Percentiles rank a stretch among this genome's conserved stretches.
These are phyloP conservation scores for Tetrax tetrax DNA, from an alignment of 2,113 vertebrate genomes.

Conservation along the genomic window DNA sequence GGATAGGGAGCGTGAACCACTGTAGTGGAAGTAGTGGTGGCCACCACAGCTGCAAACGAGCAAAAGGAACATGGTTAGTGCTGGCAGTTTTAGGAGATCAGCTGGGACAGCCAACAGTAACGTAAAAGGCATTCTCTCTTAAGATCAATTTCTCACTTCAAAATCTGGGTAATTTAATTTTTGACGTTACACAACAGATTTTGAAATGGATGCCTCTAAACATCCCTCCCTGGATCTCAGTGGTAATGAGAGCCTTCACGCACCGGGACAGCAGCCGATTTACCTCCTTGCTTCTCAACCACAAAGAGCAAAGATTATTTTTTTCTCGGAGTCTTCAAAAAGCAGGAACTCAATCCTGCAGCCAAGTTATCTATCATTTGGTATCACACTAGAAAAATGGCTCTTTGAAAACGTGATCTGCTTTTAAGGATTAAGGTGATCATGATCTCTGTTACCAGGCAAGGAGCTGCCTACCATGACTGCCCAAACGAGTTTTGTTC, in stretches of 20 bases:
- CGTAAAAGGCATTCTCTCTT: background rate
- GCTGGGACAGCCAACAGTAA: background rate
- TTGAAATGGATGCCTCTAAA: background rate
- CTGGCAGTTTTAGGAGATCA: background rate
- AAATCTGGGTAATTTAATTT: background rate
- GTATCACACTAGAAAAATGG: background rate
- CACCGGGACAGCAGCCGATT: background rate
- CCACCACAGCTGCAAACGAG: conserved; percentile 79
- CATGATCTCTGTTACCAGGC: background rate
- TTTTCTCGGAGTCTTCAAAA: background rate
- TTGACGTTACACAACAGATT: background rate
- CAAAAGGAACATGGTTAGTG: background rate
- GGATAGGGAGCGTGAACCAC: conserved; percentile 82
- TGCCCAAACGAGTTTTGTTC: background rate
- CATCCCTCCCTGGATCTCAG: background rate
- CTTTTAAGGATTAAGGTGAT: background rate
- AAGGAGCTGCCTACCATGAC: background rate
- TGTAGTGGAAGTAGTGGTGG: conserved; percentile 81
- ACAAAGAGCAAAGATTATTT: background rate
- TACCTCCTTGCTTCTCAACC: background rate
- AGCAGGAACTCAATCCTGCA: background rate
- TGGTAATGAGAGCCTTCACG: background rate
- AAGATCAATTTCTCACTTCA: background rate
- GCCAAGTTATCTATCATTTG: background rate
- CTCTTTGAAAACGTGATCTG: background rate